phyloP scores from a whole-genome alignment of 1,140 invertebrate genomes.

The Drosophila trapezifrons region DNA sequence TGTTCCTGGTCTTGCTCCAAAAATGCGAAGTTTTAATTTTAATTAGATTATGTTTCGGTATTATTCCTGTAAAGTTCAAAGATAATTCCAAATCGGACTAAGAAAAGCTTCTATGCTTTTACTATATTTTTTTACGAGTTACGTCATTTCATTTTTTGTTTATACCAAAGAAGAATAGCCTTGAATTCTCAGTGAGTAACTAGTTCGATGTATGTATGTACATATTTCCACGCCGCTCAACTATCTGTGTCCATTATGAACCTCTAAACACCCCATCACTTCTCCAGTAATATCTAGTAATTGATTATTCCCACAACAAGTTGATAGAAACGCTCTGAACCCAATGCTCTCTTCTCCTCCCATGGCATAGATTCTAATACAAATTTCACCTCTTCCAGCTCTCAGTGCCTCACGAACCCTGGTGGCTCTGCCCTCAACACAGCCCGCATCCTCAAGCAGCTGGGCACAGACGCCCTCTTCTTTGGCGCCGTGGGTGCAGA shows the following conservation, averaged over 20 bases:
- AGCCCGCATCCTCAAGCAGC: slow-evolving; percentile 67
- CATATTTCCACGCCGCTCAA: no score
- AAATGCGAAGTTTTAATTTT: neutral
- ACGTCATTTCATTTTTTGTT: neutral
- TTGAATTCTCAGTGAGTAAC: no score
- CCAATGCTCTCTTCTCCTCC: neutral
- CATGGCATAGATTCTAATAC: neutral
- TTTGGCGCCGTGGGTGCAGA: slow-evolving; percentile 78
- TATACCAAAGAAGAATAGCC: no score
- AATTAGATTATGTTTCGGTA: neutral
- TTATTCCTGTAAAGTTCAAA: no score
- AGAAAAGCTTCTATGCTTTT: neutral
- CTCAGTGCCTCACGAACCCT: slow-evolving; percentile 51
- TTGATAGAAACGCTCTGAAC: no score
- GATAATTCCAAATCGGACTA: neutral
- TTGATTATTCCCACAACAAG: no score
- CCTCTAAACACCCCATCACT: no score
- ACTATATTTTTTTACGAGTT: neutral
- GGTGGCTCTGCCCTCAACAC: slow-evolving; percentile 80
- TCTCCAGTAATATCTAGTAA: no score
- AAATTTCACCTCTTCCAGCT: slow-evolving; percentile 19
- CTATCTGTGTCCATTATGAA: no score
- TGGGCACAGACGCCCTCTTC: slow-evolving; percentile 73
- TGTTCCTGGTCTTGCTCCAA: neutral
- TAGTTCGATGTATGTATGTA: no score